Percentiles rank a stretch among this genome's conserved stretches.
Evolutionary conservation across 1,140 invertebrate species (phyloP).

Genomic region (Leptopilina clavipes): DNA sequence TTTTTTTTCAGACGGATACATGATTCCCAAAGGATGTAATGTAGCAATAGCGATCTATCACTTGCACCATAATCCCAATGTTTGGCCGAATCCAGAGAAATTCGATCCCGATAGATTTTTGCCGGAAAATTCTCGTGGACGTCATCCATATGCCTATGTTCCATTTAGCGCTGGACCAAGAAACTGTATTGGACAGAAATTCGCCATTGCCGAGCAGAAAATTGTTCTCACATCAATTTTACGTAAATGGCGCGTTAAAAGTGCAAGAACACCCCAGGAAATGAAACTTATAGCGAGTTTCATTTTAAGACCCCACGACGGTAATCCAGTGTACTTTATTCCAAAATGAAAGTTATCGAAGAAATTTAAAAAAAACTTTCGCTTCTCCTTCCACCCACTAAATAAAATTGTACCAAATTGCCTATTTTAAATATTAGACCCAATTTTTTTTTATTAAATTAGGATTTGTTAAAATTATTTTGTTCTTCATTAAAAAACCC

Average conservation of each 20-base stretch:
- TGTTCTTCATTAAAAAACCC: too few relatives aligned
- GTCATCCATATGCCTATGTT: constrained; percentile 74
- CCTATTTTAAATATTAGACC: neutral
- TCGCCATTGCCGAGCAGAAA: constrained; percentile 76
- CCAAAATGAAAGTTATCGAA: constrained; percentile 39
- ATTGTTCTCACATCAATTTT: constrained; percentile 74
- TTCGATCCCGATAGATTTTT: constrained; percentile 81
- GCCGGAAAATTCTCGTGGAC: constrained; percentile 67
- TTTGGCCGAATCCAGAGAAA: constrained; percentile 77
- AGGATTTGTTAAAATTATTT: too few relatives aligned
- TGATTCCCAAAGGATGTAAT: constrained; percentile 70
- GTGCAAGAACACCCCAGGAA: constrained; percentile 61
- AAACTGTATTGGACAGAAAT: constrained; percentile 79
- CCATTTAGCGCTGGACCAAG: constrained; percentile 79
- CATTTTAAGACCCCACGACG: constrained; percentile 60
- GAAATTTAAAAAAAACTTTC: too few relatives aligned
- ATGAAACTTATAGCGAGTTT: constrained; percentile 55
- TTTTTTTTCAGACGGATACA: constrained; percentile 47
- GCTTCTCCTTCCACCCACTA: neutral
- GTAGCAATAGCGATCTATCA: constrained; percentile 71
- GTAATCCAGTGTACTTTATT: constrained; percentile 48
- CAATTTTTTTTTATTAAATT: neutral
- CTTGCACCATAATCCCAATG: constrained; percentile 77
- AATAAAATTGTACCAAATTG: too few relatives aligned
- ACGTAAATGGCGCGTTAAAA: constrained; percentile 75